Base-by-base conservation (phyloP, 2,888 invertebrate species). In the Andricus quercusramuli region DNA sequence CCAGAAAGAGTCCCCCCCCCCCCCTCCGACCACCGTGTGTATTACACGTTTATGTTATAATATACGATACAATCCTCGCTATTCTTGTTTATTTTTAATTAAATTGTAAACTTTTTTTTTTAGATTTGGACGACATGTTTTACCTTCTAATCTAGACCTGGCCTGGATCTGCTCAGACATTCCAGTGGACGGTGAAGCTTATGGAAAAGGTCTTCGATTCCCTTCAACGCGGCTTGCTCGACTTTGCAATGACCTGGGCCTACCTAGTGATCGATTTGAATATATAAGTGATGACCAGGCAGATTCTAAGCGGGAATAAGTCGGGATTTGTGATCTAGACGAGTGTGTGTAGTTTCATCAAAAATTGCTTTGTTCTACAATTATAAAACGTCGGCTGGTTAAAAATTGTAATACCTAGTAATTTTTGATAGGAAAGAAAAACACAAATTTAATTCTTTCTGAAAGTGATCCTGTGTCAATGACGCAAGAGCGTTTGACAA, bases 131-230 rank as follows among this genome's bases (percentile, higher is more conserved):
- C 84, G 78, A 62, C 78, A 82, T 78, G 41, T n/a, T 76, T 8
- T 80, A 11, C 87, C 89, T 0, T 13, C 83, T 13, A 86, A 87
- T 22, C 74, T 87, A 22, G 86, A 88, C 62, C 20, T 89, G 74
- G 79, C 84, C 5, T 62, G 86, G 37, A 68, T 89, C 15, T 89
- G 90, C 82, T 83, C 86, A 11, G 85, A 87, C 11, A 20, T 88
- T 1, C 25, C 85, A 20, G 66, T 83, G 3, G 86, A 79, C 25
- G 81, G 83, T 11, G 85, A 83, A 22, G 70, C 64, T 13, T 82
- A 83, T 62, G 84, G 82, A 41, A 32, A 82, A 82, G 70, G 82
- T 8, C 37, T 83, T 8, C 86, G 81, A 32, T 78, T 86, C 6
- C 86, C 85, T 77, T 81, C 86, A 13, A 77, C 84, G 4, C 87